Base-by-base conservation (phyloP, 2,113 vertebrate genomes). In the Lophotis ruficrista region DNA sequence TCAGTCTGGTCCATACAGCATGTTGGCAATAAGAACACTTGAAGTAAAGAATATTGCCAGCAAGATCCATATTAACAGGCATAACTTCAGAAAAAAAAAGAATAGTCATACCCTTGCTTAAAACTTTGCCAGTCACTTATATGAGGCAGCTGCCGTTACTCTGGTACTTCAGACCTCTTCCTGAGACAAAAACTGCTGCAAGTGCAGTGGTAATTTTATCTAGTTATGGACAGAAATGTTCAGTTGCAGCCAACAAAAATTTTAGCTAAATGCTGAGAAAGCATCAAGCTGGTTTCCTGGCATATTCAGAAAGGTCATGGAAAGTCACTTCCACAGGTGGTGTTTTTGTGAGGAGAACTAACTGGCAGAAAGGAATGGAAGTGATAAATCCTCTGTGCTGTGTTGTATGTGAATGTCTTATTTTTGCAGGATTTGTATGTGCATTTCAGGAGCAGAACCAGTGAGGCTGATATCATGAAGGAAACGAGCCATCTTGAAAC, bases 181-280 rank as follows among this genome's bases (percentile, higher is more conserved):
- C 64, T 66, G 62, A 76, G 38, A 54, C 51, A 83, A 94, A 89
- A 86, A 24, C 16, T 62, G 14, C 37, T 62, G 47, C 62, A 93
- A 83, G 10, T 50, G 31, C 56, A 70, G 58, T 11, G 19, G n/a
- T 68, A 77, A 70, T 83, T 88, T 93, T 81, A 66, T 81, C 83
- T 90, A 60, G 58, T 45, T 93, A 64, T 87, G 65, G 66, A 45
- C 61, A 93, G 35, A 61, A 92, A 84, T 45, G 13, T 83, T 92
- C 47, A 14, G 12, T 41, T 89, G 16, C 43, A 81, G 68, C n/a
- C 64, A 92, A 84, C 23, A 81, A 92, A 95, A 95, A 90, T 30
- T 65, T 72, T 41, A 90, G 51, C 27, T 62, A 77, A 83, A 90
- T 31, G 24, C 35, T 92, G 68, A 90, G 68, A 89, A 93, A 93